Percentiles rank a stretch among this genome's conserved stretches.
Conservation (phyloP, 2,888 invertebrate species). For the Aplocera efformata region DNA sequence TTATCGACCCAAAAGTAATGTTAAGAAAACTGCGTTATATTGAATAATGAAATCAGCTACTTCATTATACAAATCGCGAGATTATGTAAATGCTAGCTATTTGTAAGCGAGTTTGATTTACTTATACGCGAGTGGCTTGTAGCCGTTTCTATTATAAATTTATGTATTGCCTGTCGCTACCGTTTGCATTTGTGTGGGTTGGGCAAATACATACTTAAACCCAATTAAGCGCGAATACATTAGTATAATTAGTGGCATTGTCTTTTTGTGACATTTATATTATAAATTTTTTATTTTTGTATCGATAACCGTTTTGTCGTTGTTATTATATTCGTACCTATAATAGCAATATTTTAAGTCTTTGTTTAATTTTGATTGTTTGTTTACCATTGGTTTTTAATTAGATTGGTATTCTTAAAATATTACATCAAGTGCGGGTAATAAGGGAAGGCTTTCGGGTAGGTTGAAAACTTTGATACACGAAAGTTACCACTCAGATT, state of each 20-base stretch:
- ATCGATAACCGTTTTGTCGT: too few relatives aligned
- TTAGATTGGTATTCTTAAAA: too few relatives aligned
- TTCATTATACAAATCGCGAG: slow-evolving; percentile 73
- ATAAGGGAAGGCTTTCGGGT: too few relatives aligned
- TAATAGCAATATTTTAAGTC: too few relatives aligned
- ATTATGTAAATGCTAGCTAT: slow-evolving; percentile 73
- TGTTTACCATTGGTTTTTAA: too few relatives aligned
- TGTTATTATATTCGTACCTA: too few relatives aligned
- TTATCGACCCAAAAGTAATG: slow-evolving; percentile 28
- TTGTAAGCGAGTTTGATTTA: slow-evolving; percentile 74
- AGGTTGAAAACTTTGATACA: too few relatives aligned
- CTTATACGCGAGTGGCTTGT: slow-evolving; percentile 56
- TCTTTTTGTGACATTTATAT: slow-evolving; percentile 40
- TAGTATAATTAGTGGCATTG: slow-evolving; percentile 49
- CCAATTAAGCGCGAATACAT: slow-evolving; percentile 50
- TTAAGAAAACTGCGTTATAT: slow-evolving; percentile 32
- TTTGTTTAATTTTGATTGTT: too few relatives aligned
- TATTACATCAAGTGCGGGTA: too few relatives aligned
- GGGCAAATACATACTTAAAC: slow-evolving; percentile 49
- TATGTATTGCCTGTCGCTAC: slow-evolving; percentile 69
- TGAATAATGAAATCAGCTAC: slow-evolving; percentile 62
- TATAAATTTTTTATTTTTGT: slow-evolving; percentile 27
- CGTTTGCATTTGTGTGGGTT: slow-evolving; percentile 69
- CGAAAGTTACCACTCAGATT: too few relatives aligned
- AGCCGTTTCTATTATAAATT: slow-evolving; percentile 66